Evolutionary conservation across 1,140 invertebrate genomes (phyloP).

Genomic region (Nomia melanderi): DNA sequence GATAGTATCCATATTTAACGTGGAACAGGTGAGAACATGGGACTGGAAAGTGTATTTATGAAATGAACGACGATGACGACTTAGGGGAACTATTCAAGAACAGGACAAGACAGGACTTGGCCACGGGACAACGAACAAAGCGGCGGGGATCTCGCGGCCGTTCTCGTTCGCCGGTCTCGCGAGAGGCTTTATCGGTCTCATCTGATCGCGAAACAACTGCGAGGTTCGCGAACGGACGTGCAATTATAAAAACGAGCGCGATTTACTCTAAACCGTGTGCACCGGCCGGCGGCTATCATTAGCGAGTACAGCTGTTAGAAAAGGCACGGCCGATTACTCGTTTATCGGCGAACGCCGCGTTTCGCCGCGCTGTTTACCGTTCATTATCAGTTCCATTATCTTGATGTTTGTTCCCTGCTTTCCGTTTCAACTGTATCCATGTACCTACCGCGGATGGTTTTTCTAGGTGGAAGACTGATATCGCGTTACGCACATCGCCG

Average conservation of each 20-base stretch:
- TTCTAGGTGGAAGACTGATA: too few relatives aligned
- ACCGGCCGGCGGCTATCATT: conserved; percentile 17
- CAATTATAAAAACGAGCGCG: conserved; percentile 32
- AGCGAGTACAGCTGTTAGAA: conserved; percentile 34
- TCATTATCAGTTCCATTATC: neutral
- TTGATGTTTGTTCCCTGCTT: conserved; percentile 1
- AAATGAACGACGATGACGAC: conserved; percentile 25
- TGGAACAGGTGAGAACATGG: conserved; percentile 17
- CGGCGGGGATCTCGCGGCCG: neutral
- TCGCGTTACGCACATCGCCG: too few relatives aligned
- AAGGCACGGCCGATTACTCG: neutral
- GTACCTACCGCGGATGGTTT: too few relatives aligned
- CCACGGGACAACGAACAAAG: neutral
- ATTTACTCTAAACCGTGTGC: conserved; percentile 16
- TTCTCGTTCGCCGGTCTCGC: neutral
- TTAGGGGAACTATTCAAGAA: neutral
- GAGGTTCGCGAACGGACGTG: conserved; percentile 10
- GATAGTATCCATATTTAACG: conserved; percentile 9
- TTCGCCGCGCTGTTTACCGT: neutral
- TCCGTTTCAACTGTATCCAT: neutral
- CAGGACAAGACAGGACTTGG: neutral
- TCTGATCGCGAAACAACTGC: conserved; percentile 31
- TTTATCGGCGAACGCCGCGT: neutral
- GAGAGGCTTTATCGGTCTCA: conserved; percentile 7
- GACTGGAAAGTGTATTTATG: neutral